Percentiles rank a stretch among this genome's conserved stretches.
These are phyloP conservation scores for Edolisoma coerulescens DNA, from an alignment of 2,113 vertebrate genomes.

Conservation along the genomic window DNA sequence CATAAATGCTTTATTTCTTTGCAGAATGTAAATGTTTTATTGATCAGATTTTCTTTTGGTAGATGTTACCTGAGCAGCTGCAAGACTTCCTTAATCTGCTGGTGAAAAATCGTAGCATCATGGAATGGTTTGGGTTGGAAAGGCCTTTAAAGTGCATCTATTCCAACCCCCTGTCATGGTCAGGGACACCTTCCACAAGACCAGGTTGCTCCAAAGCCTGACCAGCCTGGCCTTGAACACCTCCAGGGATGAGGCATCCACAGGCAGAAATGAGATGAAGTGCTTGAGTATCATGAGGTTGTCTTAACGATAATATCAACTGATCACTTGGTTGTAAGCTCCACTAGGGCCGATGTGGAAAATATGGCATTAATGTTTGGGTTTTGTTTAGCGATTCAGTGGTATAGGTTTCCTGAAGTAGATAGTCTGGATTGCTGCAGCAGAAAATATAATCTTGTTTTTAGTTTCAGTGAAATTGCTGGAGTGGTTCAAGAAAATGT, in stretches of 20 bases:
- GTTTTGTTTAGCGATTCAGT: neutral
- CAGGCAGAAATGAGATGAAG: neutral
- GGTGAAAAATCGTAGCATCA: neutral
- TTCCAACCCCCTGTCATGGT: neutral
- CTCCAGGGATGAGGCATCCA: neutral
- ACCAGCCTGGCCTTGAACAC: neutral
- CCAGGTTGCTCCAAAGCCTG: neutral
- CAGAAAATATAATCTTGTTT: neutral
- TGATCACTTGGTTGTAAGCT: neutral
- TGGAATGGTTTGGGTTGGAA: neutral
- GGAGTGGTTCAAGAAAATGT: neutral
- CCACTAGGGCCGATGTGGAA: neutral
- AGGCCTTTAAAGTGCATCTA: neutral
- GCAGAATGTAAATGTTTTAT: neutral
- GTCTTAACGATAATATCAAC: neutral
- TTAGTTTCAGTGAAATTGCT: neutral
- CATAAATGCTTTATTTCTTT: neutral
- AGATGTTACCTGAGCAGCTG: neutral
- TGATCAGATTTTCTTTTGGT: neutral
- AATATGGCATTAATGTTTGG: neutral
- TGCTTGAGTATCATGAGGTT: neutral
- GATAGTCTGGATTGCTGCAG: neutral
- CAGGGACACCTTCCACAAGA: neutral
- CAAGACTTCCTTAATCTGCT: neutral
- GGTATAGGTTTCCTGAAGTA: neutral